phyloP scores from a whole-genome alignment of 2,113 vertebrate genomes.

The Ceyx cyanopectus region DNA sequence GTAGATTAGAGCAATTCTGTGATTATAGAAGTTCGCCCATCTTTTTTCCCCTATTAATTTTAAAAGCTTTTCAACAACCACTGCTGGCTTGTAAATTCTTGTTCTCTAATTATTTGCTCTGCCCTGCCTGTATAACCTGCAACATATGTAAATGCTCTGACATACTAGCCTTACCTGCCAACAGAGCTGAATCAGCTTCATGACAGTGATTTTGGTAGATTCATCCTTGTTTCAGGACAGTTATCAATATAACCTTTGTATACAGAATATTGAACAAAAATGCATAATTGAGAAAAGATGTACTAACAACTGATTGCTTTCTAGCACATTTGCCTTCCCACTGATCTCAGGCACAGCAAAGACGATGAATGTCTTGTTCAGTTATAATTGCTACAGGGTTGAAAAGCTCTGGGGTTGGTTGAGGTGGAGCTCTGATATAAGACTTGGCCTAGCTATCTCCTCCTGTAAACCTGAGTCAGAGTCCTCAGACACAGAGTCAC shows the following conservation, averaged over 20 bases:
- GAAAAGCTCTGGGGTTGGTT: neutral
- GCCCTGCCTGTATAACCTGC: neutral
- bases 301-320: neutral
- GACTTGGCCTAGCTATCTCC: neutral
- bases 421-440: neutral
- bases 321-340: neutral
- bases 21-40: constrained; percentile 3
- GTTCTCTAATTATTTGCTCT: neutral
- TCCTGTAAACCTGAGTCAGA: neutral
- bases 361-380: neutral
- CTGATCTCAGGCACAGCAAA: neutral
- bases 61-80: neutral
- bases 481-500: neutral
- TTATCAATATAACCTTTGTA: neutral
- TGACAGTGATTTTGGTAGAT: neutral
- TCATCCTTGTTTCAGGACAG: neutral
- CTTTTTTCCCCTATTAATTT: constrained; percentile 54
- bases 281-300: neutral
- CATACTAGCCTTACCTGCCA: neutral
- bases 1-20: constrained; percentile 47
- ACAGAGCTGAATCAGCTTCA: neutral
- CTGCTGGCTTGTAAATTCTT: constrained; percentile 36
- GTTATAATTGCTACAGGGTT: neutral
- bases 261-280: neutral
- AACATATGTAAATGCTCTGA: neutral